Conservation (phyloP, 30 jellyfish, hydroid and myxozoan species). For the Morbakka virulenta region DNA sequence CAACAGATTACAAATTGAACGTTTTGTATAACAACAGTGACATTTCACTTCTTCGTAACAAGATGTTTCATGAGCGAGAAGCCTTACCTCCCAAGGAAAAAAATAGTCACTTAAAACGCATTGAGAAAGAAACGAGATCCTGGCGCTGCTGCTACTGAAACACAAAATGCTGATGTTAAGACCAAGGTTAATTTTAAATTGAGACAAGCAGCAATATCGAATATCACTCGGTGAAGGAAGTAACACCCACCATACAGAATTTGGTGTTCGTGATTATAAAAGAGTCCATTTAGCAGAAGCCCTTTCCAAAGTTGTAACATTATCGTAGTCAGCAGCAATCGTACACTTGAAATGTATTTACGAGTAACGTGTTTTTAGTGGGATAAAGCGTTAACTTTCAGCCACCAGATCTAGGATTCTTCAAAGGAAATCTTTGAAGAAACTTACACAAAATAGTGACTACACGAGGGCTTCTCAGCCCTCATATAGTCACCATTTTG, state of each 20-base stretch:
- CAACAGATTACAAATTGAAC: too few relatives aligned
- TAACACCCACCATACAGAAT: not conserved
- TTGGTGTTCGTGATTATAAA: not conserved
- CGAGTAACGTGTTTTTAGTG: not conserved
- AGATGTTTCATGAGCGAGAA: not conserved
- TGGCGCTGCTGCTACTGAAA: not conserved
- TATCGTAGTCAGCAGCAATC: not conserved
- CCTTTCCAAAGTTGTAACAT: not conserved
- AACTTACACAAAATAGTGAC: too few relatives aligned
- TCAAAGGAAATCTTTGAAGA: too few relatives aligned
- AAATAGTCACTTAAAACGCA: not conserved
- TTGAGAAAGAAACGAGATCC: not conserved
- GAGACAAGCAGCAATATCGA: not conserved
- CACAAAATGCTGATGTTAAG: too few relatives aligned
- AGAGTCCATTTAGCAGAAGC: not conserved
- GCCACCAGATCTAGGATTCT: not conserved
- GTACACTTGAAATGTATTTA: not conserved
- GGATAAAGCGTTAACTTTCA: not conserved
- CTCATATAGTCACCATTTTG: too few relatives aligned
- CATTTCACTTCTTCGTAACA: not conserved
- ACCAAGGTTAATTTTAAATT: not conserved
- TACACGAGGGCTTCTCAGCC: too few relatives aligned
- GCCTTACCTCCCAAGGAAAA: not conserved
- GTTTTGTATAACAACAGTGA: not conserved
- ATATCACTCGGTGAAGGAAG: not conserved